Base-by-base conservation (phyloP, 2,888 invertebrate genomes). In the Pachymerium ferrugineum region DNA sequence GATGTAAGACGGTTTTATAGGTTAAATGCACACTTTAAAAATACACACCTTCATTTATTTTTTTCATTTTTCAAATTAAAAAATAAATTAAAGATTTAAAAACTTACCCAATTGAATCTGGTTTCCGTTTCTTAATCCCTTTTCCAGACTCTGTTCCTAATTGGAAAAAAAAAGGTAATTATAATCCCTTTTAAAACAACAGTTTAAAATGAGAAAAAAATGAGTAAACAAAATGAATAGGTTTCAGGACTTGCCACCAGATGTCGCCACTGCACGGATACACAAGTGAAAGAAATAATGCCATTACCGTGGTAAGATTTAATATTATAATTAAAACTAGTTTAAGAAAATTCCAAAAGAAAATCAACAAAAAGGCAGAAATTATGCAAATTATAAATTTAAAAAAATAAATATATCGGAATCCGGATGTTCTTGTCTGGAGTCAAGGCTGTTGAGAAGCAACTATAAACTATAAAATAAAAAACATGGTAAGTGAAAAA, bases 101-200 rank as follows among this genome's bases (percentile, higher is more conserved):
- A 31, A 67, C 74, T 74, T 72, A 74, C 74, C 74, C 74, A 29
- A 74, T 70, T 35, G 74, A 74, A 28, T 72, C 74, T 28, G 74
- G 70, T 67, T 74, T 74, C 54, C 74, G 47, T 33, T 74, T 74
- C 67, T 74, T 74, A 6, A 74, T 71, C 31, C 42, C 74, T 72
- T 74, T 74, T 38, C 74, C 74, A 72, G 74, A 62, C 31, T 74
- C 74, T 68, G 68, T 30, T n/a, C 68, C 68, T 68, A 25, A 19
- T 29, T 2, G 30, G 14, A 68, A 29, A 5, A 68, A 68, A 68
- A 68, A 68, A 29, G 68, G 30, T 29, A 29, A 3, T n/a, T 22
- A 14, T 22, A 68, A 25, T 12, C 35, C 8, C 35, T 10, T 29
- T 28, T 3, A 1, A 1, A 3, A 68, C 10, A 68, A 68, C 5